Base-by-base conservation (phyloP, 1,140 invertebrate species). In the Diachasmimorpha longicaudata region DNA sequence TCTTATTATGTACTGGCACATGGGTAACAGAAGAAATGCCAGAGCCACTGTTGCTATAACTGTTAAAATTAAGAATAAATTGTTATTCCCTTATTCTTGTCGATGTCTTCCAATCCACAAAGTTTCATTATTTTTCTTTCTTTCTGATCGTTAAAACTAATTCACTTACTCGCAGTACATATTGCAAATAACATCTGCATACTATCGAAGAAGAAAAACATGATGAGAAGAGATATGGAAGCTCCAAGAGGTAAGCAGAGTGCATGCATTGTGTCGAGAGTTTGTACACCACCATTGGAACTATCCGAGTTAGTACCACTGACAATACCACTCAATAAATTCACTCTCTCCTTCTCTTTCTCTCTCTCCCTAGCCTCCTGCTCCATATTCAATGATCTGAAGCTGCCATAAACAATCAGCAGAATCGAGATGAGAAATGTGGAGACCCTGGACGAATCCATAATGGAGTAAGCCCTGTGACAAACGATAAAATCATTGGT, bases 181-280 rank as follows among this genome's bases (percentile, higher is more conserved):
- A 99, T 96, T 69, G 97, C 97, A 90, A 99, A 98, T 5, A 99
- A 92, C 91, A 98, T 95, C 90, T 99, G 97, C 95, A 99, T 97
- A 71, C 97, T 98, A 90, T 99, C 97, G 85, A 99, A 99, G 89
- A 98, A 99, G 91, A 99, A 98, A 89, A 99, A 99, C 97, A 99
- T 99, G 77, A 99, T 93, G 19, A 99, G 93, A 74, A 99, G 91
- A 72, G 97, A 98, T 81, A 98, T 94, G 74, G 97, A 98, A 81
- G 98, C 97, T 84, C 97, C 97, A 68, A 99, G 91, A 72, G 98
- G 98, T 86, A 99, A 91, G 91, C 97, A 98, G 80, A 99, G 92
- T 78, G 97, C 98, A 89, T 99, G 97, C 93, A 98, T 96, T 74
- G 97, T 97, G 88, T 98, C 97, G 83, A 99, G 89, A 0, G 97